Conservation (phyloP, 2,888 invertebrate species). For the Ptilodon capucinus region DNA sequence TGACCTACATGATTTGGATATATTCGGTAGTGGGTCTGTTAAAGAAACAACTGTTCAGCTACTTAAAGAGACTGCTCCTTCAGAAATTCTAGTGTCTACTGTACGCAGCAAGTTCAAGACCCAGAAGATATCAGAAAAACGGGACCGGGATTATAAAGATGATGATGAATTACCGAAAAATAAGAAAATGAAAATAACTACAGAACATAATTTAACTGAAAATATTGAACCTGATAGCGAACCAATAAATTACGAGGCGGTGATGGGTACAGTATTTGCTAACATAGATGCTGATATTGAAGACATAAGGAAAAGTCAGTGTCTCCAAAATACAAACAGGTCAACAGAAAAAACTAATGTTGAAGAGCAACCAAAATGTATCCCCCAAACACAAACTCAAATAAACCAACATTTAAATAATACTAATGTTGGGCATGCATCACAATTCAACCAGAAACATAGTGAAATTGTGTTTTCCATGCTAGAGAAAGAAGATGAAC, state of each 20-base stretch:
- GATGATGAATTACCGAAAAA: slow-evolving; percentile 31
- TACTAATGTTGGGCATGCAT: slow-evolving; percentile 12
- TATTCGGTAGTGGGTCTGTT: slow-evolving; percentile 63
- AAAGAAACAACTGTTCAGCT: slow-evolving; percentile 52
- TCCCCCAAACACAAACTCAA: slow-evolving; percentile 26
- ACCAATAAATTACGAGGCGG: slow-evolving; percentile 59
- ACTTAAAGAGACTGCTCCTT: slow-evolving; percentile 48
- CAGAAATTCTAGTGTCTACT: slow-evolving; percentile 61
- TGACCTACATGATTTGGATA: slow-evolving; percentile 55
- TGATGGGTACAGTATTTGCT: slow-evolving; percentile 69
- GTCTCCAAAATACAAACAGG: slow-evolving; percentile 16
- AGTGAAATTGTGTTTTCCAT: slow-evolving; percentile 72
- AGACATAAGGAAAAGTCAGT: slow-evolving; percentile 41
- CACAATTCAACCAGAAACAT: slow-evolving; percentile 42
- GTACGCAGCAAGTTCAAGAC: slow-evolving; percentile 36
- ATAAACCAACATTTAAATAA: slow-evolving; percentile 11
- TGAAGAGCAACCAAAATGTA: slow-evolving; percentile 6
- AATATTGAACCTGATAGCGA: slow-evolving; percentile 47
- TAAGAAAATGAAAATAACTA: slow-evolving; percentile 52
- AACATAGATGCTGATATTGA: slow-evolving; percentile 70
- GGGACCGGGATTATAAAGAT: slow-evolving; percentile 43
- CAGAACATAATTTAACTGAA: slow-evolving; percentile 9
- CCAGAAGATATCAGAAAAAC: slow-evolving; percentile 50
- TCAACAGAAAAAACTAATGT: slow-evolving; percentile 7
- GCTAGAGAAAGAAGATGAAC: slow-evolving; percentile 49